Conservation (phyloP, 2,797 vertebrate species). For the Basileuterus tristriatus region DNA sequence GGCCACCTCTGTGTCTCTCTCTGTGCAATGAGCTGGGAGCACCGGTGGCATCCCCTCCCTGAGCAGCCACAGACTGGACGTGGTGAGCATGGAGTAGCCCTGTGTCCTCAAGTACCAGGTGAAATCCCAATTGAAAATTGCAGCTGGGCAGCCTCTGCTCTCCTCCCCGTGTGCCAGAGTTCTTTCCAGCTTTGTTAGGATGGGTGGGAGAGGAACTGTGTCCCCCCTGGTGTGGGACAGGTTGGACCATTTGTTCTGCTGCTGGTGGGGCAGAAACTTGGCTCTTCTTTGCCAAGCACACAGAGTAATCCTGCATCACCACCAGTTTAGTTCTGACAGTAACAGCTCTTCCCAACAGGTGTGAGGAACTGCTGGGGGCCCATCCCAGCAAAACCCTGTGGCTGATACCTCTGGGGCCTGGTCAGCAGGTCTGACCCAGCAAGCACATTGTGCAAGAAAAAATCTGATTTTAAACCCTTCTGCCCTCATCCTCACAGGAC, state of each 20-base stretch:
- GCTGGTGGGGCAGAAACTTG: neutral
- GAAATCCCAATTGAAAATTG: neutral
- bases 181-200: neutral
- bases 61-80: neutral
- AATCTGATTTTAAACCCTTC: neutral
- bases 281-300: rapidly evolving
- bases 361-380: rapidly evolving
- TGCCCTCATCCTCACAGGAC: neutral
- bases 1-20: neutral
- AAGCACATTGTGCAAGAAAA: neutral
- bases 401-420: neutral
- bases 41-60: neutral
- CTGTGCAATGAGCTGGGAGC: rapidly evolving
- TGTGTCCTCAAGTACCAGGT: neutral
- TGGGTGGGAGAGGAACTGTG: neutral
- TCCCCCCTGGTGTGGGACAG: rapidly evolving
- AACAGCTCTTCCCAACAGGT: neutral
- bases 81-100: rapidly evolving
- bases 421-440: neutral
- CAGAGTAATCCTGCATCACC: neutral
- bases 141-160: neutral
- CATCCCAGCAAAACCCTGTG: neutral
- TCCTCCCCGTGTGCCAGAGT: rapidly evolving
- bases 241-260: neutral
- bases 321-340: neutral